Conservation (phyloP, 2,113 vertebrate species). For the Neodontobutis hainanensis region DNA sequence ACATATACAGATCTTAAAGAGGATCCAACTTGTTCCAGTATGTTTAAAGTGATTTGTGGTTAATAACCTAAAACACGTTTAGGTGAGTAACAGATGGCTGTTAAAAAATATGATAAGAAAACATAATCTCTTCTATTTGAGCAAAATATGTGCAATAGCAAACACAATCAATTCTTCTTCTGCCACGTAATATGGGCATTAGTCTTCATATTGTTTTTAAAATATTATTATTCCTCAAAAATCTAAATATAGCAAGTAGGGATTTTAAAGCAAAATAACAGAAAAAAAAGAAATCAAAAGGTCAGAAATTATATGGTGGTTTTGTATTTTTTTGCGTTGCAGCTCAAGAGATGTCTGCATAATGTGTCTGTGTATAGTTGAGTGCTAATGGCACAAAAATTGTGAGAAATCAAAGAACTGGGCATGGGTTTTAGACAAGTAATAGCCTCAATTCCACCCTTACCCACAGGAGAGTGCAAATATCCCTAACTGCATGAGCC, state of each 20-base stretch:
- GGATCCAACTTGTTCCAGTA: conserved; percentile 74
- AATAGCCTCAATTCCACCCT: conserved; percentile 88
- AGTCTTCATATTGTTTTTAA: conserved; percentile 73
- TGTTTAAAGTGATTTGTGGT: conserved; percentile 19
- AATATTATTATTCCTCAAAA: conserved; percentile 73
- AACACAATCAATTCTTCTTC: conserved; percentile 80
- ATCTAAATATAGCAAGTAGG: conserved; percentile 68
- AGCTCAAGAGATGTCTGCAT: conserved; percentile 86
- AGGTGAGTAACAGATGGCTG: conserved; percentile 72
- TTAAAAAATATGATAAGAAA: conserved; percentile 69
- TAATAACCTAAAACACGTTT: conserved; percentile 75
- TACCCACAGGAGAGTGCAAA: conserved; percentile 89
- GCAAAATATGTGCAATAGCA: conserved; percentile 84
- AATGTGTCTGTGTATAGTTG: conserved; percentile 88
- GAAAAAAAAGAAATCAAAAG: conserved; percentile 64
- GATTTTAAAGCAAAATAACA: conserved; percentile 58
- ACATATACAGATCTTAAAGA: conserved; percentile 74
- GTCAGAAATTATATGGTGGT: conserved; percentile 74
- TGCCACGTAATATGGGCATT: conserved; percentile 82
- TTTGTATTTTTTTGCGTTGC: conserved; percentile 83
- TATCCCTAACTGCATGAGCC: conserved; percentile 83
- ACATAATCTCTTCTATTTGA: conserved; percentile 74
- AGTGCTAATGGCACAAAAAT: conserved; percentile 88
- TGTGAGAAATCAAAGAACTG: conserved; percentile 93
- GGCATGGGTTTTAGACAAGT: conserved; percentile 86